Evolutionary conservation across 2,113 vertebrate species (phyloP).

Genomic region (Peromyscus californicus): DNA sequence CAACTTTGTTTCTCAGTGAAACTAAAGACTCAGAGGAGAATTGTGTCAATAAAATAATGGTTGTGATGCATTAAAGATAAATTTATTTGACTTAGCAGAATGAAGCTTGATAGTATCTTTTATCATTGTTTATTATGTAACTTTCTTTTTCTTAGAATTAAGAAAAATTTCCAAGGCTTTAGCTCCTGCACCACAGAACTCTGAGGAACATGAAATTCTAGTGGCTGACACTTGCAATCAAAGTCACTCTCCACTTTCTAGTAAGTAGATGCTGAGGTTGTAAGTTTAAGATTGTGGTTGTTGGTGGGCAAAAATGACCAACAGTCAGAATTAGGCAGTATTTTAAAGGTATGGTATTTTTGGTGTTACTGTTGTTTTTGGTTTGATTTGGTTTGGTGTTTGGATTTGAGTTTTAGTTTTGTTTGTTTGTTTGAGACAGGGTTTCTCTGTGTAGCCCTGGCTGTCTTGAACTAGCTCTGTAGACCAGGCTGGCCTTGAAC

Average conservation of each 20-base stretch:
- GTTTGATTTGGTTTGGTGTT: too few relatives aligned
- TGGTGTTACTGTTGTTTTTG: background rate
- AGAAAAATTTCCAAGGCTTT: constrained; percentile 81
- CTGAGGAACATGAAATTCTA: constrained; percentile 87
- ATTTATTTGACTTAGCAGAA: constrained; percentile 39
- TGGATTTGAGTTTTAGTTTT: background rate
- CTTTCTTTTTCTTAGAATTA: constrained; percentile 80
- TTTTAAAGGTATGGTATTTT: constrained; percentile 25
- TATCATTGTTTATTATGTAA: constrained; percentile 30
- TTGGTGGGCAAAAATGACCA: constrained; percentile 17
- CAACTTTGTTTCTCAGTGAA: constrained; percentile 54
- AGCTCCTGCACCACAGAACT: constrained; percentile 78
- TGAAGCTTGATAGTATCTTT: constrained; percentile 16
- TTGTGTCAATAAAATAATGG: constrained; percentile 20
- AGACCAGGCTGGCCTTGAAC: background rate
- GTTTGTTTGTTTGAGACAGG: background rate
- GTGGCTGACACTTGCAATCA: constrained; percentile 94
- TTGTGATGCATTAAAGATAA: background rate
- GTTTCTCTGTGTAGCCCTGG: background rate
- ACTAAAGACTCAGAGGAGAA: constrained; percentile 34
- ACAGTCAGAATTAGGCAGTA: constrained; percentile 29
- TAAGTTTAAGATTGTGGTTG: constrained; percentile 48
- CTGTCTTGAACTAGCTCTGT: background rate
- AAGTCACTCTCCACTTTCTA: constrained; percentile 83
- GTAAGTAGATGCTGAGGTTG: constrained; percentile 85